Percentiles rank a stretch among this genome's conserved stretches.
phyloP scores from a whole-genome alignment of 1,140 invertebrate species.

The Polypedilum pembai region DNA sequence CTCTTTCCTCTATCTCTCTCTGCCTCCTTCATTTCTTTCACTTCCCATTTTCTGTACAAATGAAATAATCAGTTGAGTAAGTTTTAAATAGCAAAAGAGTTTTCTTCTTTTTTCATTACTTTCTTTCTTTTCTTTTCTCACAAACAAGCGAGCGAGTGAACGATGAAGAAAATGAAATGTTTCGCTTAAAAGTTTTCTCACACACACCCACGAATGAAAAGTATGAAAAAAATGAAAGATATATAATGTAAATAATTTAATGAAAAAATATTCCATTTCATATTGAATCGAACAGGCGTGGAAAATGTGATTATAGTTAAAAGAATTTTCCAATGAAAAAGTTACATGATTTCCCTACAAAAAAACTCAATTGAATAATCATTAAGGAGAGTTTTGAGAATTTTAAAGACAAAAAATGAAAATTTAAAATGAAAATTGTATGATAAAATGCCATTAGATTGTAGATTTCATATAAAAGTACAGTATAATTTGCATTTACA shows the following conservation, averaged over 20 bases:
- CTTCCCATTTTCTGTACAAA: neutral
- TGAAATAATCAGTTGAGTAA: constrained; percentile 16
- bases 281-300: too few species aligned
- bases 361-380: constrained; percentile 5
- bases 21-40: neutral
- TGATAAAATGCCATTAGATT: constrained; percentile 9
- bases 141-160: neutral
- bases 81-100: neutral
- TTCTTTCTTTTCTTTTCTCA: neutral
- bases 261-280: too few species aligned
- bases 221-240: neutral
- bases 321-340: neutral
- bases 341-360: constrained; percentile 11
- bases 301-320: neutral
- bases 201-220: neutral
- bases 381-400: neutral
- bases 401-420: neutral
- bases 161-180: neutral
- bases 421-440: constrained; percentile 4
- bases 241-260: too few species aligned
- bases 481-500: constrained; percentile 13
- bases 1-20: neutral
- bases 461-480: constrained; percentile 13
- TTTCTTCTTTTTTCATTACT: neutral
- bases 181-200: neutral